Evolutionary conservation across 2,888 invertebrate genomes (phyloP), one percentile per base, ranked within the genome.

Genomic region (Abrostola triplasia): DNA sequence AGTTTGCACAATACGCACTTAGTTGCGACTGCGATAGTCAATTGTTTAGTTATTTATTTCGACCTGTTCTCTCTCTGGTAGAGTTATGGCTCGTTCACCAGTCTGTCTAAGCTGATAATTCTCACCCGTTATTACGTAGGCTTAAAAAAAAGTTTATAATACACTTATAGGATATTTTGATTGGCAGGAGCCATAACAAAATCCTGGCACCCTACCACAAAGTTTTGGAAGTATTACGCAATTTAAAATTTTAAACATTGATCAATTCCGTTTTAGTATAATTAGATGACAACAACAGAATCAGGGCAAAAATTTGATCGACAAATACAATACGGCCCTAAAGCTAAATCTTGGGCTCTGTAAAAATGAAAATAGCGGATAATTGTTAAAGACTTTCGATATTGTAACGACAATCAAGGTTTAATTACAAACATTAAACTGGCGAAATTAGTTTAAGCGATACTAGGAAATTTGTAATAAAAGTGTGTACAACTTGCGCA

Each of bases 1-100:
- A 52, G 55, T 66, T 75, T 78, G 52, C 64, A 64, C 72, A 77
- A 77, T 62, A 64, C 53, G 56, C 50, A 67, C 59, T 67, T 62
- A 24, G 52, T 47, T 47, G 35, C 38, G 36, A 51, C 37, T 72
- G 53, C 59, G 57, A 40, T 65, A 38, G 54, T 57, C 54, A 57
- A 50, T 38, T 41, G 49, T 50, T 54, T 36, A 48, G 48, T 41
- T 7, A 48, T 48, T 36, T 38, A 24, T 44, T 70, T 51, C 37
- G 24, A 12, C 12, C 8, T n/a, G 41, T 47, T 24, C 24, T 24
- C 13, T 24, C 24, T 7, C 12, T 47, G 24, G 9, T 24, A 9
- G 13, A 47, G 8, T 44, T 44, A 44, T 44, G 44, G 44, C 6
- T 44, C 13, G 4, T 13, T 44, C 9, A 13, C 13, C 13, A 13